Percentiles rank a stretch among this genome's conserved stretches.
phyloP scores from a whole-genome alignment of 1,140 invertebrate species.

The Drosophila biarmipes region DNA sequence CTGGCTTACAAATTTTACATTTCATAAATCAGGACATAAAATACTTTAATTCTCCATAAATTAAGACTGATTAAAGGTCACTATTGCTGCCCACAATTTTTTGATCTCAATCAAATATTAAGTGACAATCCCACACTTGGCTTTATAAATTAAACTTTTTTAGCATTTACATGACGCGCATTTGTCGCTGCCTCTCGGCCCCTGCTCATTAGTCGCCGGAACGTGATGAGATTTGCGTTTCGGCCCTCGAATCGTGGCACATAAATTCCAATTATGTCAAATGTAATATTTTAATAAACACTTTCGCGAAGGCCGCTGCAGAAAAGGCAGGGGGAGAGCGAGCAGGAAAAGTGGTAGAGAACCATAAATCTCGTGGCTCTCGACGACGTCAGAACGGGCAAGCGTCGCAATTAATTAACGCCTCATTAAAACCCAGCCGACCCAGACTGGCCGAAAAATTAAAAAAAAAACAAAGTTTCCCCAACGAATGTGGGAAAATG shows the following conservation, averaged over 20 bases:
- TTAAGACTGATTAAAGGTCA: no score
- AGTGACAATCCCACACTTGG: constrained; percentile 4
- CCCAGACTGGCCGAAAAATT: constrained; percentile 24
- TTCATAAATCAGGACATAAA: no score
- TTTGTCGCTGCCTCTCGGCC: constrained; percentile 22
- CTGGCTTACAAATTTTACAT: no score
- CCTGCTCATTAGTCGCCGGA: constrained; percentile 26
- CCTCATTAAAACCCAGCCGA: constrained; percentile 76
- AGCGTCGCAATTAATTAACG: constrained; percentile 82
- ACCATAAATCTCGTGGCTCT: constrained; percentile 67
- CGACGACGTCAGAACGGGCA: constrained; percentile 66
- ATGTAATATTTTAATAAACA: constrained; percentile 84
- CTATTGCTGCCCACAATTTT: not conserved
- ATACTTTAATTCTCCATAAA: no score
- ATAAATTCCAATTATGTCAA: constrained; percentile 84
- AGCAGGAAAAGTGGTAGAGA: constrained; percentile 36
- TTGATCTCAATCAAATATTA: constrained; percentile 7
- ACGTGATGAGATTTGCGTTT: constrained; percentile 33
- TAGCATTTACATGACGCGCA: constrained; percentile 20
- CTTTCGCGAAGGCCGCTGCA: constrained; percentile 65
- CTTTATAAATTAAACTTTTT: constrained; percentile 18
- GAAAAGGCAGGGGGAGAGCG: constrained; percentile 2
- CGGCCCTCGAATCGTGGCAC: constrained; percentile 37
- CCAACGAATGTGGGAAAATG: constrained; percentile 71
- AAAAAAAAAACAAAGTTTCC: constrained; percentile 36